Base-by-base conservation (phyloP, 2,113 vertebrate species). In the rat (Rattus norvegicus) region DNA sequence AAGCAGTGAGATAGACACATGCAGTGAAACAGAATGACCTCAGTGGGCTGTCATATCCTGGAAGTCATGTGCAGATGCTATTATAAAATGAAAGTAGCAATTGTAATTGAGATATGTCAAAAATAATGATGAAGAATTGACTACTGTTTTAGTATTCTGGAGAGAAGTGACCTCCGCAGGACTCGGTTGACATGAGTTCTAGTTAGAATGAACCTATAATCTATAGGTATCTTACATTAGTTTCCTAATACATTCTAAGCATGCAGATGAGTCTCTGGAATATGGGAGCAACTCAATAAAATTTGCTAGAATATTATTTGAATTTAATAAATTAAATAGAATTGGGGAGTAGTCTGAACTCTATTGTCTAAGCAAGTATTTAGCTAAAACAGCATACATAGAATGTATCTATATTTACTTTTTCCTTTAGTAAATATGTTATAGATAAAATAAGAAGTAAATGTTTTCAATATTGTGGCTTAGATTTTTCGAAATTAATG, bases 141-240 rank as follows among this genome's bases (percentile, higher is more conserved):
- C 43, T 59, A n/a, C 3, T 36, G 20, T 1, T 70, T 96, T 72
- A 73, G 5, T 63, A 70, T 88, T 36, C 69, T 2, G 24, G 26
- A 83, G 77, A 2, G 3, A 63, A 19, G 22, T 85, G 26, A 81
- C 7, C 54, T 24, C 54, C 14, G 24, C 16, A 94, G 43, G 26
- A 79, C 19, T 91, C 76, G 81, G 22, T 87, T 92, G 88, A 63
- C 22, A 86, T 49, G 16, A 96, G 79, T 24, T 39, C 65, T 86
- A 72, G 13, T 65, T 88, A 20, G 80, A 95, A 85, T 94, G 56
- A 7, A 87, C 28, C 39, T 94, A 88, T 36, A 9, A 14, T 17
- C 67, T 79, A 33, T 47, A 80, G 54, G 39, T 12, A 28, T 26
- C 3, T 63, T 28, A 94, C 36, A 75, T 43, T 88, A 88, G 30